phyloP scores from a whole-genome alignment of 2,113 vertebrate genomes.

The Lamprotornis superbus region DNA sequence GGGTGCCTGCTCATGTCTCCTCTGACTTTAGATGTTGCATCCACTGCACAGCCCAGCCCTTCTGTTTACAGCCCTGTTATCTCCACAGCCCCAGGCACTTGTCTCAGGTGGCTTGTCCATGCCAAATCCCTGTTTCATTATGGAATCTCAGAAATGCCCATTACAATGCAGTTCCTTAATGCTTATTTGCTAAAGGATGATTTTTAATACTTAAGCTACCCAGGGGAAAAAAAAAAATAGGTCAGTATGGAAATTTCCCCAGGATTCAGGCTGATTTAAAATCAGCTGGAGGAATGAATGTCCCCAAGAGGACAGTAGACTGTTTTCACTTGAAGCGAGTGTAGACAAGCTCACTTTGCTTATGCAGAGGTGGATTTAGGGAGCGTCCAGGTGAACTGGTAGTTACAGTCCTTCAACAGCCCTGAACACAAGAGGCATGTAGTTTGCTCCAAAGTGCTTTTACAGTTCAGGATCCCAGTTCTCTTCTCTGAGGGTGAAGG shows the following conservation, averaged over 20 bases:
- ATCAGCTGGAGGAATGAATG: not conserved
- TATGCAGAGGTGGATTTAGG: not conserved
- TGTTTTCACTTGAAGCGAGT: not conserved
- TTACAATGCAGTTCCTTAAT: conserved; percentile 50
- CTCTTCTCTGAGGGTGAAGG: not conserved
- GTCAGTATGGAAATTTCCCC: conserved; percentile 18
- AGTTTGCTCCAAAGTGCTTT: not conserved
- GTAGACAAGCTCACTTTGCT: not conserved
- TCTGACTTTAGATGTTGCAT: not conserved
- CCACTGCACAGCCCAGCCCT: not conserved
- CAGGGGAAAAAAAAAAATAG: not conserved
- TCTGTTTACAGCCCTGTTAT: conserved; percentile 48
- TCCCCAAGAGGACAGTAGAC: not conserved
- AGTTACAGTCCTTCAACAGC: not conserved
- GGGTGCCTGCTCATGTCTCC: not conserved
- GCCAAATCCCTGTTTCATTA: conserved; percentile 14
- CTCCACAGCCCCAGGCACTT: not conserved
- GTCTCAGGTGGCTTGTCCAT: conserved; percentile 20
- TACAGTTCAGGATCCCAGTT: not conserved
- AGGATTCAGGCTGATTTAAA: not conserved
- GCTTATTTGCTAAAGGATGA: conserved; percentile 28
- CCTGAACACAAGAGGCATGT: not conserved
- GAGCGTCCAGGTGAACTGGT: not conserved
- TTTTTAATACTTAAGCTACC: conserved; percentile 20
- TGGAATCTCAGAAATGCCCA: conserved; percentile 59